Evolutionary conservation across 2,113 vertebrate genomes (phyloP).

Genomic region (Triplophysa tibetana): DNA sequence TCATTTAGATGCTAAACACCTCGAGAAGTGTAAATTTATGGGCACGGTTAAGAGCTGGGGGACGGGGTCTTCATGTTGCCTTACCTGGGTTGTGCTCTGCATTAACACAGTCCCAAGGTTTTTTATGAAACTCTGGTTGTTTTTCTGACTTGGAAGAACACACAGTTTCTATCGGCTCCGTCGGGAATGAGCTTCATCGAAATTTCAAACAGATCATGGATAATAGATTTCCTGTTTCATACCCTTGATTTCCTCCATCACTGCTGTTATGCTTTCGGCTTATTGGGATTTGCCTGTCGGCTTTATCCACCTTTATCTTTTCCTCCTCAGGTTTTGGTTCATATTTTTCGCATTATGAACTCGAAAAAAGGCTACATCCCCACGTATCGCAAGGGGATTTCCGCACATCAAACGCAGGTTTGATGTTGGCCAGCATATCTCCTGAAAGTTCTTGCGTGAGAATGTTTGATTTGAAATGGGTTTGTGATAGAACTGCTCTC

Average conservation of each 20-base stretch:
- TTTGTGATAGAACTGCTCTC: slow-evolving; percentile 1
- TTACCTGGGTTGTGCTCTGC: slow-evolving; percentile 64
- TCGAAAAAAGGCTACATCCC: slow-evolving; percentile 14
- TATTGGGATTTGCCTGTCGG: slow-evolving; percentile 58
- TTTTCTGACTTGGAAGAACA: slow-evolving; percentile 68
- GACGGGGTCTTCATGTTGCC: slow-evolving; percentile 66
- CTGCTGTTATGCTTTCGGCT: slow-evolving; percentile 60
- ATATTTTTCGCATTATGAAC: slow-evolving; percentile 28
- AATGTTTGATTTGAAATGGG: slow-evolving; percentile 29
- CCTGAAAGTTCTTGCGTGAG: neutral
- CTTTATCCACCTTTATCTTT: slow-evolving; percentile 55
- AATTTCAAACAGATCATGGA: slow-evolving; percentile 69
- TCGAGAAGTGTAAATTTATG: slow-evolving; percentile 37
- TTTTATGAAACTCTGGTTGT: slow-evolving; percentile 66
- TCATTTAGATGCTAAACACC: slow-evolving; percentile 38
- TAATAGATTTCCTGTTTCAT: slow-evolving; percentile 66
- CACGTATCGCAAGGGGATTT: slow-evolving; percentile 17
- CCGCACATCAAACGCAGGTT: slow-evolving; percentile 40
- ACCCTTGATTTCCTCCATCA: slow-evolving; percentile 61
- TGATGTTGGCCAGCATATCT: slow-evolving; percentile 27
- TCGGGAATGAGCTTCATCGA: slow-evolving; percentile 66
- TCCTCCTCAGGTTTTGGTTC: neutral
- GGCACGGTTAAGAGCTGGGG: slow-evolving; percentile 40
- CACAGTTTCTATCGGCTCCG: slow-evolving; percentile 63
- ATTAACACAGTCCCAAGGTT: slow-evolving; percentile 63